Evolutionary conservation across 2,113 vertebrate species (phyloP).

Genomic region (Brevimyrus niger): DNA sequence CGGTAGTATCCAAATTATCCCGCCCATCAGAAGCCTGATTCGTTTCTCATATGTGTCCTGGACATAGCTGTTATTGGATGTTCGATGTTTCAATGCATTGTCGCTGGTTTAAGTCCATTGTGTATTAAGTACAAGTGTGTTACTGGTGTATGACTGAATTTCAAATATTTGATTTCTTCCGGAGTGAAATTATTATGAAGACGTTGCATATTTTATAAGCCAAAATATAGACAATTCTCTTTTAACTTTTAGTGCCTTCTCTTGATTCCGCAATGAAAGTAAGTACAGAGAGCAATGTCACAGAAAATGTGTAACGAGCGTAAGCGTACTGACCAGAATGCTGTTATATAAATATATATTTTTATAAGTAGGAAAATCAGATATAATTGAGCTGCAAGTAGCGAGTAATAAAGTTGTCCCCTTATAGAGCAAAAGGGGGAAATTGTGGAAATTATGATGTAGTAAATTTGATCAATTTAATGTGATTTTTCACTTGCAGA

Average conservation of each 20-base stretch:
- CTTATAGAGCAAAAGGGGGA: not conserved
- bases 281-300: not conserved
- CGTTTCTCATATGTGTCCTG: not conserved
- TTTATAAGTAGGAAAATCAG: not conserved
- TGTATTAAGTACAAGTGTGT: not conserved
- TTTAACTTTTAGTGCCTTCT: not conserved
- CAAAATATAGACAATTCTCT: not conserved
- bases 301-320: not conserved
- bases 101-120: not conserved
- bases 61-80: not conserved
- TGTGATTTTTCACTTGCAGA: conserved; percentile 36
- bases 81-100: not conserved
- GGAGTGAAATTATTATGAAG: not conserved
- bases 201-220: not conserved
- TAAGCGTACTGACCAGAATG: not conserved
- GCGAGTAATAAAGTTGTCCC: not conserved
- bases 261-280: not conserved
- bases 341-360: not conserved
- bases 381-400: not conserved
- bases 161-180: not conserved
- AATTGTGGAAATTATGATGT: not conserved
- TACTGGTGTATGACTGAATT: not conserved
- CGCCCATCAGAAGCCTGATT: not conserved
- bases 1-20: not conserved
- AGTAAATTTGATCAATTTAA: not conserved